Percentiles rank a stretch among this genome's conserved stretches.
phyloP scores from a whole-genome alignment of 2,888 invertebrate genomes.

The Caenorhabditis sp. region DNA sequence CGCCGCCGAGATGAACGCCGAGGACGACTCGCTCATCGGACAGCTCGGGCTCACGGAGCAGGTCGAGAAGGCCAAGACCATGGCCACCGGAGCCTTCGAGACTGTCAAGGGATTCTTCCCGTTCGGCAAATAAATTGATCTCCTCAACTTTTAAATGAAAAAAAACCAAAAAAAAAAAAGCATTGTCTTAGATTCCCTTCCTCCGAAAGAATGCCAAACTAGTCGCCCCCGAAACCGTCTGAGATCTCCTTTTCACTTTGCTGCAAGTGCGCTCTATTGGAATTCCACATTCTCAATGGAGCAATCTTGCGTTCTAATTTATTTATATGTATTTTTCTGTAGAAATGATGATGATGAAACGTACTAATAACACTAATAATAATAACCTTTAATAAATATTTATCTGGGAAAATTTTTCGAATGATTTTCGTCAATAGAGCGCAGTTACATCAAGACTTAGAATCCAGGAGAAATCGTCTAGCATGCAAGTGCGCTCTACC shows the following conservation, averaged over 20 bases:
- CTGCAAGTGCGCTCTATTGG: not conserved
- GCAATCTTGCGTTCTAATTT: not conserved
- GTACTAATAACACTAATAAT: not conserved
- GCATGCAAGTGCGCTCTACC: constrained; percentile 16
- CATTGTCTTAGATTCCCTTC: not conserved
- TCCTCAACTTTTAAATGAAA: not conserved
- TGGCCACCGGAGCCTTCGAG: constrained; percentile 82
- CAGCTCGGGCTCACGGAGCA: constrained; percentile 83
- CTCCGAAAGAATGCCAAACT: constrained; percentile 32
- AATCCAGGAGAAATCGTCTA: not conserved
- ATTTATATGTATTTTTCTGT: constrained; percentile 15
- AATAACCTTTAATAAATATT: not conserved
- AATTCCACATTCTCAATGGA: not conserved
- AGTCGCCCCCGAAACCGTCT: constrained; percentile 9
- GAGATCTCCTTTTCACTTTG: constrained; percentile 41
- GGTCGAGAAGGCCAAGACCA: constrained; percentile 83
- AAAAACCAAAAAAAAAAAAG: not conserved
- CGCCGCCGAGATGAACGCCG: constrained; percentile 95
- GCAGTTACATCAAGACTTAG: not conserved
- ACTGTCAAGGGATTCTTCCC: constrained; percentile 82
- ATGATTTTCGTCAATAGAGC: not conserved
- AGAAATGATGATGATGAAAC: constrained; percentile 3
- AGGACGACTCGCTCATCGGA: constrained; percentile 85
- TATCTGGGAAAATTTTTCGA: not conserved
- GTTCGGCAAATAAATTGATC: constrained; percentile 78